Base-by-base conservation (phyloP, 2,797 vertebrate genomes). In the Lepus oiostolus region DNA sequence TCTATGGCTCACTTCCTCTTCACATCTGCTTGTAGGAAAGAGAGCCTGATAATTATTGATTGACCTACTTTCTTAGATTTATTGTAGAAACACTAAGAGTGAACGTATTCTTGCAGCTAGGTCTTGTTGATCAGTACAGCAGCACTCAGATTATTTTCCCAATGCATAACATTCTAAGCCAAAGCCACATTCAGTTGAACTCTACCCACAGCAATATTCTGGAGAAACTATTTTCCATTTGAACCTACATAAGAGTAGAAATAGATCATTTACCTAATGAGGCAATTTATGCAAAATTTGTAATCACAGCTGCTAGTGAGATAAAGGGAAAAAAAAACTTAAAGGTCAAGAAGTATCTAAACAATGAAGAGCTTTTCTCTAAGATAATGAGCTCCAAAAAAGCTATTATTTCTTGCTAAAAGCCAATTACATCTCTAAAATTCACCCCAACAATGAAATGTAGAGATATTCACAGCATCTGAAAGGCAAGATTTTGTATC, bases 211-310 rank as follows among this genome's bases (percentile, higher is more conserved):
- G 50, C 9, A 42, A 68, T 60, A 71, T 62, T 82, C 47, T 86
- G 47, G 28, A 67, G n/a, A 50, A 92, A 83, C 62, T 50, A 87
- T 74, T 84, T 79, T 84, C 85, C 74, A 58, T 89, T 24, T 90
- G 35, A 84, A 80, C 26, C 65, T 86, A 50, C 21, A 26, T 65
- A 75, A 74, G 35, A 70, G 22, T 65, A 91, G 38, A 58, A 79
- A 35, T n/a, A 81, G 47, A 38, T 82, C n/a, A 47, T 7, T 68
- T 88, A 74, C 58, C 50, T 60, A 4, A n/a, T 91, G 22, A 84
- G 21, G 30, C 52, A 54, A 77, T 62, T 65, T 13, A 71, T 22
- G n/a, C 62, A 38, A 82, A 75, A 30, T 81, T 38, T 67, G 28
- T 84, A 47, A 79, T 72, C 42, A 22, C 54, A 74, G 26, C 9